These are phyloP conservation scores for Synergus japonicus DNA, from an alignment of 2,888 invertebrate species.

Conservation along the genomic window DNA sequence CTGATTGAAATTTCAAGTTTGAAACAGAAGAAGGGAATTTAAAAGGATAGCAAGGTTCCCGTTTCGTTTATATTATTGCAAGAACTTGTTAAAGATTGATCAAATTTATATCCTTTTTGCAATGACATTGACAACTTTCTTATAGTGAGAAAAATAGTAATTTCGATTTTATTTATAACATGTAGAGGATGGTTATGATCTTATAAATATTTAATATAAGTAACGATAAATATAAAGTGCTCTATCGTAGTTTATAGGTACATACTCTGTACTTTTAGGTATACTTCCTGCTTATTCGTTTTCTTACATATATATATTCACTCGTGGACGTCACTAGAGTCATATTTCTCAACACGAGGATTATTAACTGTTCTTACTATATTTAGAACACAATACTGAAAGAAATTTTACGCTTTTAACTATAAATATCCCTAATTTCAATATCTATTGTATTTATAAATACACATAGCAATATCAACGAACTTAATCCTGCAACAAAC, in stretches of 20 bases:
- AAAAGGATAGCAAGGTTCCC: background rate
- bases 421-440: no score
- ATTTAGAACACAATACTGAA: no score
- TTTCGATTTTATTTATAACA: slow-evolving; percentile 1
- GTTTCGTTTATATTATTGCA: background rate
- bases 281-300: background rate
- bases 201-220: background rate
- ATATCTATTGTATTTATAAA: no score
- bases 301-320: background rate
- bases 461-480: no score
- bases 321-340: background rate
- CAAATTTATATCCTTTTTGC: background rate
- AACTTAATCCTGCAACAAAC: no score
- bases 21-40: slow-evolving; percentile 14
- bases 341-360: background rate
- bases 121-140: background rate
- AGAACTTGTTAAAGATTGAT: background rate
- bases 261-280: background rate
- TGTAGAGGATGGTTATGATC: background rate
- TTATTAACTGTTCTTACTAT: no score
- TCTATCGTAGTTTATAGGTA: background rate
- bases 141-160: background rate
- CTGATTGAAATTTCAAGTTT: slow-evolving; percentile 50
- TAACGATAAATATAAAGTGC: background rate
- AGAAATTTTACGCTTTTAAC: no score